Base-by-base conservation (phyloP, 2,888 invertebrate genomes). In the Eupithecia abbreviata region DNA sequence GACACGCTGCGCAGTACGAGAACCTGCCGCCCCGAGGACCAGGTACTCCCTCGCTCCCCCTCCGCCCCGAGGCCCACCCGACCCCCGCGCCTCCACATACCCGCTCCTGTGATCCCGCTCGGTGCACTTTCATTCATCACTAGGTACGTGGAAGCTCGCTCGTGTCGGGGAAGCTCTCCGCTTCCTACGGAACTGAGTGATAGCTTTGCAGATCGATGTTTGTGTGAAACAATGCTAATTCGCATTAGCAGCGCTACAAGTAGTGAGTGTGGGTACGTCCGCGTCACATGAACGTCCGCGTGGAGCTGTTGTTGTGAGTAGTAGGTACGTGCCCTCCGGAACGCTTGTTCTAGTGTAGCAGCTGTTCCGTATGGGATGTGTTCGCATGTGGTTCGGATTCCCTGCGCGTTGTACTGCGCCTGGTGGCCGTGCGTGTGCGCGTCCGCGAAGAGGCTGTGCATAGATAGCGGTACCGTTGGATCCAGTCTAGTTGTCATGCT, bases 1-100 rank as follows among this genome's bases (percentile, higher is more conserved):
- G 95, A 80, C 93, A 93, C 92, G 88, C 89, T 86, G 90, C 90
- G 81, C 93, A 94, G 85, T 84, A 87, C 90, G 90, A 90, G 80
- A 88, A 90, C 83, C 92, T 95, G 81, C 94, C 95, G 82, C 94
- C 94, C 84, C 92, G 94, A 86, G 94, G 95, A 85, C 95, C 95
- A 95, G 95, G 95, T 95, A 93, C 75, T 80, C 76, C 75, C 77
- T 75, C 78, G 66, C 4, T 15, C 13, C 66, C 66, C 15, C 42
- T n/a, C 13, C 66, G 42, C n/a, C 30, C 30, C 30, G 30, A 30
- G 30, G 1, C 30, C 30, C 30, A 30, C 30, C 30, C 30, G 30
- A 30, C 30, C 30, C 7, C 6, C 15, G 12, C 15, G 51, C 51
- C 13, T 12, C 45, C 45, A 7, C 1, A 45, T 15, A 58, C 55